Percentiles rank a stretch among this genome's conserved stretches.
Evolutionary conservation across 2,113 vertebrate genomes (phyloP).

Genomic region (Tyrannus savana): DNA sequence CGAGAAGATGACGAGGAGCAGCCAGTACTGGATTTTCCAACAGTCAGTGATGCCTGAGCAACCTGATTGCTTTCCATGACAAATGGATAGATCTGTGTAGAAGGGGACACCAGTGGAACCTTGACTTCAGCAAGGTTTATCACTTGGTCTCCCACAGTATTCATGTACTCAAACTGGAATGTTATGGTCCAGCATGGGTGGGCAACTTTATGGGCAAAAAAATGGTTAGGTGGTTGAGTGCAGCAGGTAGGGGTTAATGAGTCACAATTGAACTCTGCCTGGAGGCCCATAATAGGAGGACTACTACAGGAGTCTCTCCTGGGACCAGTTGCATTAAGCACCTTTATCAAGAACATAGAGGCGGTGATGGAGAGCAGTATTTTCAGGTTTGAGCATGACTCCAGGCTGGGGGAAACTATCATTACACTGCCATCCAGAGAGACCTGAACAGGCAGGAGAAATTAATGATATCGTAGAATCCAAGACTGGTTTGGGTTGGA

Average conservation of each 20-base stretch:
- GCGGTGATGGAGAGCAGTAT: not conserved
- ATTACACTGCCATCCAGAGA: not conserved
- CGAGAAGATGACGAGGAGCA: not conserved
- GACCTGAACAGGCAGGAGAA: not conserved
- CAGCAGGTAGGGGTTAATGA: not conserved
- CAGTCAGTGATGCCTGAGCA: not conserved
- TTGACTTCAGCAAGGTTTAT: not conserved
- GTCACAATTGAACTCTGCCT: not conserved
- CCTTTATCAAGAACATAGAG: not conserved
- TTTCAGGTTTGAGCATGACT: not conserved
- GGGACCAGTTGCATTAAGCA: not conserved
- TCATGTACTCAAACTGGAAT: not conserved
- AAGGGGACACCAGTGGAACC: not conserved
- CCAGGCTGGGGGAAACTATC: not conserved
- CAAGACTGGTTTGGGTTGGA: not conserved
- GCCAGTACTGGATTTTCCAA: not conserved
- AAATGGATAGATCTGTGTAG: not conserved
- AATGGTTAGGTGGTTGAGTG: not conserved
- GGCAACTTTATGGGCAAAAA: not conserved
- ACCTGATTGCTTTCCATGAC: not conserved
- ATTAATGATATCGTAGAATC: not conserved
- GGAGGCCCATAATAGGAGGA: not conserved
- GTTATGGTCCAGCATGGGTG: not conserved
- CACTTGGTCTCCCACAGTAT: not conserved
- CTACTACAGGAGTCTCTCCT: not conserved